Evolutionary conservation across 2,888 invertebrate genomes (phyloP), one percentile per base, ranked within the genome.

Genomic region (Xanthorhoe spadicearia): DNA sequence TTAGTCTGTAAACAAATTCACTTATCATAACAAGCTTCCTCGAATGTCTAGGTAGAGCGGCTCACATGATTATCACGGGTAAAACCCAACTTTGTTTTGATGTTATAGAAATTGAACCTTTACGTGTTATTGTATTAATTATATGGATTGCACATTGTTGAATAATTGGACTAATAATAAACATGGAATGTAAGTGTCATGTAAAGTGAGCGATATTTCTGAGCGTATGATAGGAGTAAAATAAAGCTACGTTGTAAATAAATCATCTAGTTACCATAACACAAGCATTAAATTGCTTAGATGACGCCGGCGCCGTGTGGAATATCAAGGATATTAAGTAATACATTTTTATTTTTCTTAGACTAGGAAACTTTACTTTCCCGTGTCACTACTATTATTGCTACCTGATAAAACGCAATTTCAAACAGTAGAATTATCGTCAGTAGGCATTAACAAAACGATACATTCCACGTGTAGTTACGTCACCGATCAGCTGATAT

Each of bases 401-500:
- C 4, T 23, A 4, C 2, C 23, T 23, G 4, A 23, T 23, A 3
- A 23, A 23, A 23, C 23, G 23, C 23, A 4, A 32, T 32, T 32
- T 32, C 6, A 1, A 32, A 32, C 7, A 32, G 32, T 32, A 32
- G 6, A 32, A 32, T 32, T 23, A 23, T 43, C 13, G 38, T 38
- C 38, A 13, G 38, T 38, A 38, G 9, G 35, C 9, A 38, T 13
- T 43, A 43, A 35, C 35, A 51, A 60, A 46, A 61, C 56, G 48
- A 51, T 55, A 61, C 56, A 52, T 61, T 61, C 61, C 65, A 57
- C 52, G 19, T 43, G 55, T 17, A 4, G 48, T 57, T 51, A 65
- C 64, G 55, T 60, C 55, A 60, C 28, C 52, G 17, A 35, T 49
- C 61, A 66, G 65, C 65, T 61, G 65, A 56, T 56, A 60, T 28